Evolutionary conservation across 1,140 invertebrate species (phyloP).

Genomic region (Drosophila kohkoa): DNA sequence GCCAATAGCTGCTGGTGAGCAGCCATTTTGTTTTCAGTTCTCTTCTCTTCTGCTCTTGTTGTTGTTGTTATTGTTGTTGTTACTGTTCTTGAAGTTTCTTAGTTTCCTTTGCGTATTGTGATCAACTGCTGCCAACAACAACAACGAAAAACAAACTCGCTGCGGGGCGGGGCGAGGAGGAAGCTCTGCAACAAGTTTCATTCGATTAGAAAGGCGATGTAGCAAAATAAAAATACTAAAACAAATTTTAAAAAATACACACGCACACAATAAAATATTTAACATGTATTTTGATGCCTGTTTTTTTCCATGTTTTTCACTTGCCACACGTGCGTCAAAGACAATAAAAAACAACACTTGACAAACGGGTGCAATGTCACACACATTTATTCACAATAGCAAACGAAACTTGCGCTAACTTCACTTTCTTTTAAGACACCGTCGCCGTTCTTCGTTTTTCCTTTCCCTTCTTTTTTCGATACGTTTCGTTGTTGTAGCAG

Average conservation of each 20-base stretch:
- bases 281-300: background rate
- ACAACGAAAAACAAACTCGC: slow-evolving; percentile 7
- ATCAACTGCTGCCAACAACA: background rate
- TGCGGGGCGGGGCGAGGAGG: background rate
- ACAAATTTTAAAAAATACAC: background rate
- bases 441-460: slow-evolving; percentile 65
- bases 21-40: slow-evolving; percentile 53
- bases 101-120: background rate
- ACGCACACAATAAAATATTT: slow-evolving; percentile 6
- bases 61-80: slow-evolving; percentile 3
- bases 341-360: slow-evolving; percentile 1
- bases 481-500: slow-evolving; percentile 32
- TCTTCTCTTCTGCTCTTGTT: slow-evolving; percentile 1
- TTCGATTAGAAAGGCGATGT: slow-evolving; percentile 37
- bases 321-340: slow-evolving; percentile 27
- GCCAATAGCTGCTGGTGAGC: slow-evolving; percentile 58
- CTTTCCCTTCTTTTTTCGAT: slow-evolving; percentile 61
- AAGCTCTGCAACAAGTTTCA: slow-evolving; percentile 61
- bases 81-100: slow-evolving; percentile 11
- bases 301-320: background rate
- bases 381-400: slow-evolving; percentile 7
- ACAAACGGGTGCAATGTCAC: slow-evolving; percentile 26
- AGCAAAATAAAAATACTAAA: background rate
- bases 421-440: slow-evolving; percentile 70
- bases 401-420: slow-evolving; percentile 46